Evolutionary conservation across 2,113 vertebrate genomes (phyloP).

Genomic region (Polypterus senegalus): DNA sequence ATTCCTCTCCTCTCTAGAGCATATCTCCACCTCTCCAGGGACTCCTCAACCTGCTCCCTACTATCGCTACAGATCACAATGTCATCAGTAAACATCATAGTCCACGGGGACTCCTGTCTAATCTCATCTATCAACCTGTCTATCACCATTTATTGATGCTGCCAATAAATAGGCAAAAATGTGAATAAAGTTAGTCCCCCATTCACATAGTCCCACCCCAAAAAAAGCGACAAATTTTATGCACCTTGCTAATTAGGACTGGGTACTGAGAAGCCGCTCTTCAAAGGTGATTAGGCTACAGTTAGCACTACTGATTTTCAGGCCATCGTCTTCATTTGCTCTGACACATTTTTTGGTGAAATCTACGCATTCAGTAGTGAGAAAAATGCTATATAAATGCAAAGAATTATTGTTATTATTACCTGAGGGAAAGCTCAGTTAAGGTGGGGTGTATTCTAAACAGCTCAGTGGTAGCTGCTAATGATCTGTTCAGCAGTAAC

Average conservation of each 20-base stretch:
- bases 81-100: no score
- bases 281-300: slow-evolving; percentile 32
- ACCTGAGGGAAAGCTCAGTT: slow-evolving; percentile 13
- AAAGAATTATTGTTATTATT: no score
- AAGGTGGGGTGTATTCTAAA: slow-evolving; percentile 4
- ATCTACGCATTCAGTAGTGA: slow-evolving; percentile 16
- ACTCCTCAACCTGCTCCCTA: no score
- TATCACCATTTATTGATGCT: no score
- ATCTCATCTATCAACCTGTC: no score
- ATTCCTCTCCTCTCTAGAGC: no score
- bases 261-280: slow-evolving; percentile 35
- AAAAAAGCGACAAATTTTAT: slow-evolving; percentile 27
- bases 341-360: slow-evolving; percentile 30
- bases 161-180: neutral
- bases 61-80: no score
- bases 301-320: slow-evolving; percentile 22
- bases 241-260: slow-evolving; percentile 43
- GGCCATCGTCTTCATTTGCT: slow-evolving; percentile 28
- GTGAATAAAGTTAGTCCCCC: neutral
- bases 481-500: slow-evolving; percentile 14
- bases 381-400: no score
- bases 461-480: slow-evolving; percentile 17
- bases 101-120: no score
- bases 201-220: neutral
- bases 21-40: no score